phyloP scores from a whole-genome alignment of 2,888 invertebrate species.

The Nasonia oneida region DNA sequence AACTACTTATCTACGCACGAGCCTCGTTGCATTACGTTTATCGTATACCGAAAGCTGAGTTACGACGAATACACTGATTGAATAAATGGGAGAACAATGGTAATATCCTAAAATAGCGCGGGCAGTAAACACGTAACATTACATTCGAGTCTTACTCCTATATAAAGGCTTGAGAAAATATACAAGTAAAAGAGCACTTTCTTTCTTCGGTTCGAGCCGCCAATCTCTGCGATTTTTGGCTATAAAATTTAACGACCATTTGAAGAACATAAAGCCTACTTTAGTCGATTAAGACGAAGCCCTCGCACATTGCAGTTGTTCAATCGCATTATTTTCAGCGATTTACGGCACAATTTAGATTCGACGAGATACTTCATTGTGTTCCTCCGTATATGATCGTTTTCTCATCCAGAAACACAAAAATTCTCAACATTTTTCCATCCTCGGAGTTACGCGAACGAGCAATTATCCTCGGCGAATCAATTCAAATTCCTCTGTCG shows the following conservation, averaged over 20 bases:
- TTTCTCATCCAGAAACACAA: slow-evolving; percentile 5
- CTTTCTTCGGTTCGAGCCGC: neutral
- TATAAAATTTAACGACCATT: slow-evolving; percentile 34
- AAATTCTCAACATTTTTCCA: neutral
- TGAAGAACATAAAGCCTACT: neutral
- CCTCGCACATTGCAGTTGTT: neutral
- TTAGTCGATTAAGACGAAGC: slow-evolving; percentile 25
- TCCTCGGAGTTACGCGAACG: too few relatives aligned
- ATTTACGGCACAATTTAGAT: slow-evolving; percentile 26
- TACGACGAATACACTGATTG: neutral
- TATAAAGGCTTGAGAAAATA: neutral
- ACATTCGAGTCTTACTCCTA: neutral
- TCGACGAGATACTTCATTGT: slow-evolving; percentile 26
- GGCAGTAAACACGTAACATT: neutral
- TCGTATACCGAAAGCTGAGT: neutral
- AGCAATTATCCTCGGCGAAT: neutral
- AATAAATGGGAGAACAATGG: neutral
- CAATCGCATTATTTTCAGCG: slow-evolving; percentile 14
- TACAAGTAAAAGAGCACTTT: neutral
- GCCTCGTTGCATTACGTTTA: neutral
- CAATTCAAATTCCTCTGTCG: neutral
- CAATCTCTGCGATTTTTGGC: neutral
- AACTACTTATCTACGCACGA: neutral
- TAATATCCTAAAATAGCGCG: neutral
- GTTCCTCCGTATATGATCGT: neutral